Evolutionary conservation across 2,113 vertebrate genomes (phyloP), one percentile per base, ranked within the genome.

Genomic region (Silurus meridionalis): DNA sequence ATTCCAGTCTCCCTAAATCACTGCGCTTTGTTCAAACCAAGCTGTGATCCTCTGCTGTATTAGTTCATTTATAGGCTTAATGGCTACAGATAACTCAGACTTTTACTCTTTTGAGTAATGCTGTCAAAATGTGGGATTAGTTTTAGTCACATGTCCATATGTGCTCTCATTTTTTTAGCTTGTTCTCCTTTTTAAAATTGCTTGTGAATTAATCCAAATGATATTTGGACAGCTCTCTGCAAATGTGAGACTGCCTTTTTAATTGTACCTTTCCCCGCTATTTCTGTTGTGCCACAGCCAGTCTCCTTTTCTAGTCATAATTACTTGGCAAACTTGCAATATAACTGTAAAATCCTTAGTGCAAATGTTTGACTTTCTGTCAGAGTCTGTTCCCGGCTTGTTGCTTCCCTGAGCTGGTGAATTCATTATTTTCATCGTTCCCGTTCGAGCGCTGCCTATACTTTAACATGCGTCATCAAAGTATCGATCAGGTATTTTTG

Each of bases 401-500:
- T 58, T 71, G 77, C 58, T 63, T 77, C 46, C 28, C 82, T 85
- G 60, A 52, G 28, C 15, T n/a, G 61, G 28, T 74, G 55, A 85
- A 80, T 69, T 52, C 46, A 52, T 87, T 57, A 63, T 75, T 80
- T 82, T 71, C 66, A 50, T 84, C 71, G 55, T 78, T 61, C 48
- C 17, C 69, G 66, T 64, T 80, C 63, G 66, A 37, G 53, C 60
- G 81, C 71, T 83, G 37, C 64, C 80, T 67, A 74, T 75, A 72
- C 60, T 72, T 37, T 37, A 37, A 37, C 37, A 75, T n/a, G 57
- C 25, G 52, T 80, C 75, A 85, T 77, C 82, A 74, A 83, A 85
- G 13, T 86, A 89, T 87, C n/a, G 84, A 88, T 88, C 60, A 81
- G 69, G 80, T 83, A 25, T 83, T 89, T 37, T 86, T 81, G 84